Conservation (phyloP, 2,888 invertebrate species). For the Acleris sparsana region DNA sequence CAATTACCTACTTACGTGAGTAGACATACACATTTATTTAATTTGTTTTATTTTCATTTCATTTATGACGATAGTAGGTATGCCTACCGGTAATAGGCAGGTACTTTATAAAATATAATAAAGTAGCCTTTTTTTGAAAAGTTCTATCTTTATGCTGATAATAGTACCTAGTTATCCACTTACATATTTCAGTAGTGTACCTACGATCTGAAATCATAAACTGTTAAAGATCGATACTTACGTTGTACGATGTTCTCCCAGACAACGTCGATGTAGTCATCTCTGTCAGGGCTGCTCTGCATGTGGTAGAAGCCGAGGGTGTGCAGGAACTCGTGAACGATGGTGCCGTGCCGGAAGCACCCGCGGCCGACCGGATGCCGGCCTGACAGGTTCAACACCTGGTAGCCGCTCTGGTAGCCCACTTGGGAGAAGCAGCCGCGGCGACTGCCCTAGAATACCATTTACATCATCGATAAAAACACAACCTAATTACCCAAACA, state of each 20-base stretch:
- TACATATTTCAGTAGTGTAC: too few species aligned
- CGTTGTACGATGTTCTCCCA: constrained; percentile 88
- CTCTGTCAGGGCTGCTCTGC: constrained; percentile 90
- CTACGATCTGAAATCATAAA: too few species aligned
- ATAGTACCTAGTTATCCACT: too few species aligned
- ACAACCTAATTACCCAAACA: too few species aligned
- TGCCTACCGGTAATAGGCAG: too few species aligned
- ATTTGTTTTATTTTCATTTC: too few species aligned
- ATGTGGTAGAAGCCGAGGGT: constrained; percentile 93
- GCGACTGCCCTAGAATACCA: constrained; percentile 62
- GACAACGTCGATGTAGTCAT: constrained; percentile 88
- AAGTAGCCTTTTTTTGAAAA: too few species aligned
- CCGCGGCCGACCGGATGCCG: constrained; percentile 83
- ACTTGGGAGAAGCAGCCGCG: constrained; percentile 80
- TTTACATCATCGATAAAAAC: not conserved
- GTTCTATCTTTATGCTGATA: too few species aligned
- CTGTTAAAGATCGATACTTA: constrained; percentile 51
- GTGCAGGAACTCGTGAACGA: constrained; percentile 91
- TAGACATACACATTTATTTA: too few species aligned
- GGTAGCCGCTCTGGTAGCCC: constrained; percentile 75
- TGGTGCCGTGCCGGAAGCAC: constrained; percentile 86
- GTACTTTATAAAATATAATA: too few species aligned
- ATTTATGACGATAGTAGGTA: too few species aligned
- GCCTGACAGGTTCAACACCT: constrained; percentile 83
- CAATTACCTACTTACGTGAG: too few species aligned